Evolutionary conservation across 2,797 vertebrate genomes (phyloP).

Genomic region (Sebastes variabilis): DNA sequence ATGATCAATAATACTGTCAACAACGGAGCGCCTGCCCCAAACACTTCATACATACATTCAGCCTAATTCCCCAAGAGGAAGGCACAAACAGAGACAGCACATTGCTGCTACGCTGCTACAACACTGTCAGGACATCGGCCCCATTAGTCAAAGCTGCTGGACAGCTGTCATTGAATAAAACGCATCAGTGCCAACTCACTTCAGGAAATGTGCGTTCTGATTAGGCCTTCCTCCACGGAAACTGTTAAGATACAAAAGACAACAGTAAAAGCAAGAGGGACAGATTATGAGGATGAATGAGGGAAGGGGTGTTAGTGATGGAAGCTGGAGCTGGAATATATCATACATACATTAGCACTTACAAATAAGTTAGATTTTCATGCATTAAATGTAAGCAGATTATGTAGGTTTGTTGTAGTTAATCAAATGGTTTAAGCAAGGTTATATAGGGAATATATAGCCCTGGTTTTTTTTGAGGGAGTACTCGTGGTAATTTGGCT

Average conservation of each 20-base stretch:
- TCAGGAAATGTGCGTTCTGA: slow-evolving; percentile 75
- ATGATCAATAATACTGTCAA: slow-evolving; percentile 85
- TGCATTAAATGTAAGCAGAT: slow-evolving; percentile 82
- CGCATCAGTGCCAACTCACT: slow-evolving; percentile 70
- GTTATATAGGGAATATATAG: slow-evolving; percentile 78
- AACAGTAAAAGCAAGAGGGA: slow-evolving; percentile 70
- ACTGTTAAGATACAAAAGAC: slow-evolving; percentile 71
- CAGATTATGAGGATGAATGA: slow-evolving; percentile 54
- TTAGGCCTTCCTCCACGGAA: slow-evolving; percentile 77
- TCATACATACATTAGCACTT: slow-evolving; percentile 69
- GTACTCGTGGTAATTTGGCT: slow-evolving; percentile 43
- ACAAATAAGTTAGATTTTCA: slow-evolving; percentile 79
- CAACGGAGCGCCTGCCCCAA: slow-evolving; percentile 71
- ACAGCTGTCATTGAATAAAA: slow-evolving; percentile 60
- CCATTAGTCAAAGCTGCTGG: slow-evolving; percentile 36
- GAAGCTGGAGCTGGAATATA: slow-evolving; percentile 72
- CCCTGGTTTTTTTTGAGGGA: slow-evolving; percentile 59
- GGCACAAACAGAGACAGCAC: slow-evolving; percentile 59
- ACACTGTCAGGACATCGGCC: slow-evolving; percentile 61
- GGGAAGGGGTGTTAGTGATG: slow-evolving; percentile 68
- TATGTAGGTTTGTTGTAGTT: slow-evolving; percentile 72
- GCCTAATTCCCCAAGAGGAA: slow-evolving; percentile 69
- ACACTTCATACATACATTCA: slow-evolving; percentile 88
- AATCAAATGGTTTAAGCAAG: slow-evolving; percentile 77
- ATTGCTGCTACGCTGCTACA: slow-evolving; percentile 66